phyloP scores from a whole-genome alignment of 2,113 vertebrate genomes.

The Garra rufa region DNA sequence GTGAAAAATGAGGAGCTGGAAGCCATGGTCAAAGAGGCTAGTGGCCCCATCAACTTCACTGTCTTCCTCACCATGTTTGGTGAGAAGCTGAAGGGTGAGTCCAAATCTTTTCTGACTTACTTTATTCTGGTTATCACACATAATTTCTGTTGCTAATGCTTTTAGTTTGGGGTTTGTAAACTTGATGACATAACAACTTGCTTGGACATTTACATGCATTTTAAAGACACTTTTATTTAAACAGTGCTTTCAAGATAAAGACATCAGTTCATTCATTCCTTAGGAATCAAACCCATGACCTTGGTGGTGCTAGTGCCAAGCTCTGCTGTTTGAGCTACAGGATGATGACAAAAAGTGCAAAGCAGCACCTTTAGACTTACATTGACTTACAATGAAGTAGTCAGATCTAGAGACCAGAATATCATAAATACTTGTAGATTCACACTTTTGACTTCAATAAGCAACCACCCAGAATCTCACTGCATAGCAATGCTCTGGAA shows the following conservation, averaged over 20 bases:
- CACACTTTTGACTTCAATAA: neutral
- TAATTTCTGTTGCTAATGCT: neutral
- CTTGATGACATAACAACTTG: neutral
- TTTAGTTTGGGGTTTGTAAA: neutral
- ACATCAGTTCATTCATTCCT: neutral
- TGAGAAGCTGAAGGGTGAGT: slow-evolving; percentile 92
- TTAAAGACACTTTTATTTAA: neutral
- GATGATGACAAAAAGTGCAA: neutral
- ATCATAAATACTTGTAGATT: neutral
- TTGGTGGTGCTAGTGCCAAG: neutral
- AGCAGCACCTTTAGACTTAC: neutral
- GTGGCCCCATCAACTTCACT: slow-evolving; percentile 93
- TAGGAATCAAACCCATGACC: neutral
- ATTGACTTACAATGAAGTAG: neutral
- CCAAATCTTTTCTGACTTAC: neutral
- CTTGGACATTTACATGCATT: neutral
- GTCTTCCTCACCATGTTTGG: slow-evolving; percentile 95
- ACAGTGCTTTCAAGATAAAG: neutral
- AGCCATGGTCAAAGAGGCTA: slow-evolving; percentile 92
- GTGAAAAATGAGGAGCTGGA: slow-evolving; percentile 92
- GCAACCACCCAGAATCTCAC: neutral
- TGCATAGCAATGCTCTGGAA: neutral
- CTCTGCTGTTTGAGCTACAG: neutral
- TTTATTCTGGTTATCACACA: neutral
- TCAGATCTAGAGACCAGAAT: neutral